phyloP scores from a whole-genome alignment of 2,113 vertebrate genomes.

The Aspiorhynchus laticeps region DNA sequence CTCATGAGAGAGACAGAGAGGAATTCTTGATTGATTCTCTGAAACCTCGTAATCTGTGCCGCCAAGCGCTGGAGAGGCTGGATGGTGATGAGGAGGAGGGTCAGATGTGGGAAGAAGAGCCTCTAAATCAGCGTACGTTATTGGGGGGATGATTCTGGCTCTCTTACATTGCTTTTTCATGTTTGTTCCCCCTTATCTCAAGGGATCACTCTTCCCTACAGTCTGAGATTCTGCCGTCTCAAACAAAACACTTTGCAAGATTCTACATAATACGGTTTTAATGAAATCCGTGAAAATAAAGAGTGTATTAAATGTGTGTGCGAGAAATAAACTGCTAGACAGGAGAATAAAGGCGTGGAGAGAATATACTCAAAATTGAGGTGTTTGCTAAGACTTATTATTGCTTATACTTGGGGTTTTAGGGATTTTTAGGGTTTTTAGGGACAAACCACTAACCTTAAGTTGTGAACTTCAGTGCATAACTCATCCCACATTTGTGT shows the following conservation, averaged over 20 bases:
- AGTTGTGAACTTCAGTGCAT: neutral
- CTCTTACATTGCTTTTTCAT: slow-evolving; percentile 29
- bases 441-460: neutral
- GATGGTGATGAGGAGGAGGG: slow-evolving; percentile 35
- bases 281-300: slow-evolving; percentile 38
- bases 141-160: slow-evolving; percentile 10
- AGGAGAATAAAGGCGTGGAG: neutral
- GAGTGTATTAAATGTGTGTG: slow-evolving; percentile 15
- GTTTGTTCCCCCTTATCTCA: slow-evolving; percentile 18
- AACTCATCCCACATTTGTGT: neutral
- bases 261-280: slow-evolving; percentile 30
- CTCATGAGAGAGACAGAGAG: slow-evolving; percentile 19
- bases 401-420: neutral
- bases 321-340: slow-evolving; percentile 9
- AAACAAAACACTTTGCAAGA: slow-evolving; percentile 29
- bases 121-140: slow-evolving; percentile 18
- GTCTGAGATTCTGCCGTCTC: neutral
- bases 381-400: neutral
- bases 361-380: neutral
- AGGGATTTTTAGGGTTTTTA: neutral
- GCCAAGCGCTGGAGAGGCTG: slow-evolving; percentile 5
- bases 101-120: slow-evolving; percentile 3
- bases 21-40: slow-evolving; percentile 15
- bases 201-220: slow-evolving; percentile 25
- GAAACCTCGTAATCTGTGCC: slow-evolving; percentile 37